These are phyloP conservation scores for Pristionchus maxplancki DNA, from an alignment of 2,888 invertebrate genomes.

Conservation along the genomic window DNA sequence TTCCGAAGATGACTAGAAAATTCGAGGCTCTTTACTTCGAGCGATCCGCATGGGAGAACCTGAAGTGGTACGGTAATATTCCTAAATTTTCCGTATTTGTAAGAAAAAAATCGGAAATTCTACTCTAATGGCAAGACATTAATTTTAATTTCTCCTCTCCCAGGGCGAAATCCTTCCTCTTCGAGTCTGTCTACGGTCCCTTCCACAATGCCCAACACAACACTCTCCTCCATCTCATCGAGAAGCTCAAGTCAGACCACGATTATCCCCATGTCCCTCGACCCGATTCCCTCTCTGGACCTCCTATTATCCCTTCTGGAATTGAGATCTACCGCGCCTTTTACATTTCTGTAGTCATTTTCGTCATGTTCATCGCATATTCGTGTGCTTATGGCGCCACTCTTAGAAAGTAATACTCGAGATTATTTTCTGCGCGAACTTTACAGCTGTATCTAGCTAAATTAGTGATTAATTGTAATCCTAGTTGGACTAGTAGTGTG, in stretches of 20 bases:
- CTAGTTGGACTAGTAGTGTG: no score
- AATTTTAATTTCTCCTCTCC: background rate
- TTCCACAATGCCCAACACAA: background rate
- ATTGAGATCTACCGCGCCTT: background rate
- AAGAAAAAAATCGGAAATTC: no score
- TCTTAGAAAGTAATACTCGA: background rate
- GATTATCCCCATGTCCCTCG: background rate
- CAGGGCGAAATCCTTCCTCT: background rate
- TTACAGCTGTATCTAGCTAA: no score
- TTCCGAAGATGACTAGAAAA: background rate
- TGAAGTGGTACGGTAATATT: background rate
- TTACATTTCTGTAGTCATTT: background rate
- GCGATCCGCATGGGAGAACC: background rate
- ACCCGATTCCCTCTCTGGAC: slow-evolving; percentile 5
- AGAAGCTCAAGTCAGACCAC: background rate
- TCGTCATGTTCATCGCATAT: background rate
- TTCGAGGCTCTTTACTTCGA: slow-evolving; percentile 12
- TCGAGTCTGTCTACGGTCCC: slow-evolving; percentile 10
- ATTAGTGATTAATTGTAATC: background rate
- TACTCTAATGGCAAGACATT: background rate
- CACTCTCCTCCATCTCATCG: background rate
- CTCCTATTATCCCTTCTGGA: background rate
- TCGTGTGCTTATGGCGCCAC: background rate
- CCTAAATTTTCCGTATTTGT: no score
- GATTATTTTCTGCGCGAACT: no score